Base-by-base conservation (phyloP, 2,888 invertebrate species). In the Scrobipalpa costella region DNA sequence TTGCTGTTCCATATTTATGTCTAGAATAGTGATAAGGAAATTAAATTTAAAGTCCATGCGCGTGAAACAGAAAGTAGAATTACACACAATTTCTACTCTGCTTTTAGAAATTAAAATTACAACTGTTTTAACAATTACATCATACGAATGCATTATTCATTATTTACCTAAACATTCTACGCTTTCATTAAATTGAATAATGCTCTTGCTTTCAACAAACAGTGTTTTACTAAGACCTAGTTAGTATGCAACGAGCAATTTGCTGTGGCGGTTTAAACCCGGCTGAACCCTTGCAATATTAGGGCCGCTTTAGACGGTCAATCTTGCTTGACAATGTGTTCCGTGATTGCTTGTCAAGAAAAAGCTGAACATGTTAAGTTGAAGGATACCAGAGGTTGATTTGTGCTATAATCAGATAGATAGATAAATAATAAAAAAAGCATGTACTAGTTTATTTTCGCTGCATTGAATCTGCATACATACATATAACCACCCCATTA, bases 231-330 rank as follows among this genome's bases (percentile, higher is more conserved):
- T 13, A 11, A 8, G 9, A 55, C n/a, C 27, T 15, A 33, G 7
- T 55, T 55, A 55, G 34, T 55, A 52, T 55, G 55, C 55, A 55
- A 55, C 3, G 34, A 34, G 55, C 55, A 55, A 55, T 55, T 34
- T 27, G 55, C 34, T 55, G n/a, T 17, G 34, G 55, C 34, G 27
- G 27, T 34, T 55, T 55, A 13, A 34, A 55, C 55, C n/a, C 55
- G 15, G 33, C 27, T 55, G 27, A 34, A 34, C n/a, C 15, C 55
- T 15, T 34, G 55, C 34, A 34, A 27, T 15, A 55, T 55, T 27
- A 33, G n/a, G 27, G 34, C 7, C n/a, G n/a, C 44, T 17, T 7
- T 50, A 50, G 21, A 17, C 21, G 21, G 6, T 17, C 50, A 21
- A 19, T 15, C 21, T 17, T 9, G 8, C 15, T 17, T 21, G 50